Percentiles rank a stretch among this genome's conserved stretches.
These are phyloP conservation scores for Tiliacea citrago DNA, from an alignment of 2,888 invertebrate species.

Conservation along the genomic window DNA sequence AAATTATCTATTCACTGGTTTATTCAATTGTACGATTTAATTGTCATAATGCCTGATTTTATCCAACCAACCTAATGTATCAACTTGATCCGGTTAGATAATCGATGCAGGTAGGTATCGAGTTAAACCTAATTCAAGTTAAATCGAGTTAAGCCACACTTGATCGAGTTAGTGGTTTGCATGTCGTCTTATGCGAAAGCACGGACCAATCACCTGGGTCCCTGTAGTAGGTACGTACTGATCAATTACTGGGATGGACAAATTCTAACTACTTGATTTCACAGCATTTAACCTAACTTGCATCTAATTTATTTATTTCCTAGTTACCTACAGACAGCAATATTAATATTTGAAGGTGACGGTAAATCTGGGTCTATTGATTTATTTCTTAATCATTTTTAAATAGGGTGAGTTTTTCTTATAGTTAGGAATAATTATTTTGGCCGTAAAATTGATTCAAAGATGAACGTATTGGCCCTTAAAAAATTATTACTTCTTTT, in stretches of 20 bases:
- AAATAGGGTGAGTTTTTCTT: too few species aligned
- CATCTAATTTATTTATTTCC: neutral
- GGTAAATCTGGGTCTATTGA: neutral
- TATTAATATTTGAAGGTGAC: neutral
- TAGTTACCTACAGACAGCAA: neutral
- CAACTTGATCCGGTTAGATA: slow-evolving; percentile 6
- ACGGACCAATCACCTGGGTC: neutral
- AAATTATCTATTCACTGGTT: neutral
- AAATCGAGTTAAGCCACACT: slow-evolving; percentile 26
- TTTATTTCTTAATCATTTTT: neutral
- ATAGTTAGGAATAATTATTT: too few species aligned
- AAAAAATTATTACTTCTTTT: too few species aligned
- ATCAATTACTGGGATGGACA: neutral
- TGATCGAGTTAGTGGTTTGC: slow-evolving; percentile 36
- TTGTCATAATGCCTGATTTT: slow-evolving; percentile 6
- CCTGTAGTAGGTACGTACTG: neutral
- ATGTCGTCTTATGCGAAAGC: slow-evolving; percentile 16
- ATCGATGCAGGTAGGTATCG: slow-evolving; percentile 26
- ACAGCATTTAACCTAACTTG: too few species aligned
- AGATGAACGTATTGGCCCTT: too few species aligned
- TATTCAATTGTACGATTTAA: neutral
- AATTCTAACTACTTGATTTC: neutral
- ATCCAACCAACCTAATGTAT: slow-evolving; percentile 31
- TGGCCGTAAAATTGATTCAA: too few species aligned
- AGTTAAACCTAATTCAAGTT: slow-evolving; percentile 27